These are phyloP conservation scores for Syngnathus typhle DNA, from an alignment of 2,113 vertebrate genomes.

Conservation along the genomic window DNA sequence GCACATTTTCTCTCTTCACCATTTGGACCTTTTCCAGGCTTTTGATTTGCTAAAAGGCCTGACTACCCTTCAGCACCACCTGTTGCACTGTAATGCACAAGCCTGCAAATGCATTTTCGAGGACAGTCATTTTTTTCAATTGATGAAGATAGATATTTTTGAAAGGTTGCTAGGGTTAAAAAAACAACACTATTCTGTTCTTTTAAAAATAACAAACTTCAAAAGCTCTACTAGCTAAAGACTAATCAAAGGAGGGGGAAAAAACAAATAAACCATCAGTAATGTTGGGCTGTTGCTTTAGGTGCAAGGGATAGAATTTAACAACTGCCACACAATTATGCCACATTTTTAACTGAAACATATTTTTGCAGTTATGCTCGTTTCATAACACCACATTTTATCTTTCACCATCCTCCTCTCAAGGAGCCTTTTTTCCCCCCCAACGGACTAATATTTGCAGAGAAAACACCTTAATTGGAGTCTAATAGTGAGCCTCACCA, in stretches of 20 bases:
- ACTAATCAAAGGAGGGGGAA: neutral
- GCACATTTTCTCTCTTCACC: neutral
- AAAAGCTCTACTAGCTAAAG: neutral
- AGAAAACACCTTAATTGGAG: conserved; percentile 34
- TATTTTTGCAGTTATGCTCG: neutral
- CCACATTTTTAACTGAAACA: conserved; percentile 1
- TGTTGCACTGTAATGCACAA: neutral
- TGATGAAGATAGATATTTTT: neutral
- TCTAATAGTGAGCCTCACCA: conserved; percentile 22
- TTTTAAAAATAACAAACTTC: neutral
- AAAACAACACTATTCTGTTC: neutral
- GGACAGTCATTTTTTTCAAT: neutral
- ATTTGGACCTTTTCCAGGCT: neutral
- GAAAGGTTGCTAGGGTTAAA: no score
- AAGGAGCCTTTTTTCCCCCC: neutral
- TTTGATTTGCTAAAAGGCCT: neutral
- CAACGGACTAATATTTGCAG: conserved; percentile 39
- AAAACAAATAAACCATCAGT: neutral
- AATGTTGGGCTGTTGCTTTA: neutral
- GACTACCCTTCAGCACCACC: neutral
- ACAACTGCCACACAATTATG: neutral
- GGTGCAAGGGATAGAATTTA: neutral
- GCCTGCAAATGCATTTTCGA: neutral
- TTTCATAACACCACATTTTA: neutral
- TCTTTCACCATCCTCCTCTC: neutral